phyloP scores from a whole-genome alignment of 2,888 invertebrate genomes.

The Papilio demoleus region DNA sequence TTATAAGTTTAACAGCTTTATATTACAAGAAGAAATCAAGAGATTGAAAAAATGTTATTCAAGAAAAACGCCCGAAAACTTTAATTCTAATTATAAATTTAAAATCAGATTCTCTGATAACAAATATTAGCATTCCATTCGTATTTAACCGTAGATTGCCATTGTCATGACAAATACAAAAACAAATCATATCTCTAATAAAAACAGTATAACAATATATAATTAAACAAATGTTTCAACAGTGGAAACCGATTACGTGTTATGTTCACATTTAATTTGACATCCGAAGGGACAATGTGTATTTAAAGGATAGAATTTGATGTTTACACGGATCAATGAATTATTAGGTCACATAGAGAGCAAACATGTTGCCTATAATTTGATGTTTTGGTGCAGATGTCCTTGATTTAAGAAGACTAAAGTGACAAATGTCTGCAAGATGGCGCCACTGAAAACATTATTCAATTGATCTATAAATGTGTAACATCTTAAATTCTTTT shows the following conservation, averaged over 20 bases:
- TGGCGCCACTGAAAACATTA: slow-evolving; percentile 8
- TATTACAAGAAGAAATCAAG: no score
- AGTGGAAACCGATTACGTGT: not conserved
- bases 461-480: not conserved
- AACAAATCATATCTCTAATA: not conserved
- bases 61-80: no score
- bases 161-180: no score
- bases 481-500: no score
- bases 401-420: no score
- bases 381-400: not conserved
- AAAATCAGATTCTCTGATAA: no score
- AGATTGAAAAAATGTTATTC: no score
- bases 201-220: not conserved
- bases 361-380: slow-evolving; percentile 20
- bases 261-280: slow-evolving; percentile 6
- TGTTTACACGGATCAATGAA: slow-evolving; percentile 8
- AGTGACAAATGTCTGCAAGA: not conserved
- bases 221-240: not conserved
- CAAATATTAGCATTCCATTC: no score
- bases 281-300: not conserved
- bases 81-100: no score
- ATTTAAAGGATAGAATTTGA: not conserved
- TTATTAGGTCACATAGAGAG: slow-evolving; percentile 25
- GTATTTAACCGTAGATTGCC: no score
- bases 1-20: not conserved